Percentiles rank a stretch among this genome's conserved stretches.
Conservation (phyloP, 2,888 invertebrate species). For the Perdita meconis region DNA sequence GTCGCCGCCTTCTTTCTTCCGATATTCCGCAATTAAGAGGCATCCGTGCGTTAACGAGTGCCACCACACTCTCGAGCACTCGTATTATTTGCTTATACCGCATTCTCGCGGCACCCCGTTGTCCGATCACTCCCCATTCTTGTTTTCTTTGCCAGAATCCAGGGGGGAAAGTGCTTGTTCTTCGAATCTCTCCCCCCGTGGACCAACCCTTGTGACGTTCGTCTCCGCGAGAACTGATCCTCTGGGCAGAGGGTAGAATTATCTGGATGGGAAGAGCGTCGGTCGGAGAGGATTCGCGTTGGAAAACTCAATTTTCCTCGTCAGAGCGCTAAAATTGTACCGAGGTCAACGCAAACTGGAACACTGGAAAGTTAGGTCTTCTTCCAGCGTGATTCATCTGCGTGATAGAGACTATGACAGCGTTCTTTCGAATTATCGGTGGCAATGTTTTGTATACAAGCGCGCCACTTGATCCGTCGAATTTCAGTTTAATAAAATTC, state of each 20-base stretch:
- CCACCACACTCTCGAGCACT: conserved; percentile 27
- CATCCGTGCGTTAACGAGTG: conserved; percentile 68
- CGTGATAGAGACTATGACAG: not conserved
- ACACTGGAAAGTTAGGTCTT: conserved; percentile 25
- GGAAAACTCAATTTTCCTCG: conserved; percentile 32
- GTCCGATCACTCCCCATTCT: conserved; percentile 46
- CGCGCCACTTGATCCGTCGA: not conserved
- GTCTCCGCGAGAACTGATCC: not conserved
- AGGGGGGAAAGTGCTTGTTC: not conserved
- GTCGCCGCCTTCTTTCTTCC: conserved; percentile 37
- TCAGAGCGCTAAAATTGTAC: not conserved
- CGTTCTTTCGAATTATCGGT: conserved; percentile 11
- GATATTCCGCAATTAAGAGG: conserved; percentile 68
- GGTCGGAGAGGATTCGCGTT: not conserved
- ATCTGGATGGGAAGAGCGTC: not conserved
- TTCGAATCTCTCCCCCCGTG: not conserved
- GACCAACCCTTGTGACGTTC: not conserved
- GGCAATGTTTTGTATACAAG: not conserved
- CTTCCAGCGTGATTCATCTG: conserved; percentile 5
- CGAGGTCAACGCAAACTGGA: conserved; percentile 34
- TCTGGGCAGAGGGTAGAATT: not conserved
- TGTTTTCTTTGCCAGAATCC: conserved; percentile 2
- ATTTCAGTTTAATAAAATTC: not conserved
- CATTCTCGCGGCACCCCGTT: conserved; percentile 10
- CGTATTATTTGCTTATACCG: conserved; percentile 54